Conservation (phyloP, 2,797 vertebrate genomes). For the Enteromius afrohamiltoni region DNA sequence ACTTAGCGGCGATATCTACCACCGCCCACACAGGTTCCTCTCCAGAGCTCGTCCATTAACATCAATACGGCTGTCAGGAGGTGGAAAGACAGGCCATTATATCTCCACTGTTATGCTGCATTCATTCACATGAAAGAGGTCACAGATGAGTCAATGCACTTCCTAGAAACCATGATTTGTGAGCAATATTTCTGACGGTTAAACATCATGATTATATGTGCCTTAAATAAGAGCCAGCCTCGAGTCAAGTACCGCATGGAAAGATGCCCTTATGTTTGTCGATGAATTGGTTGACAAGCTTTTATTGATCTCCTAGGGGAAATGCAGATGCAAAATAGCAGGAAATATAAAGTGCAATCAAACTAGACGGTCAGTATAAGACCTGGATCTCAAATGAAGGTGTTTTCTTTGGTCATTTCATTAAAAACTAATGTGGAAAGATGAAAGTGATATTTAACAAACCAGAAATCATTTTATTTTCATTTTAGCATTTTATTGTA, state of each 20-base stretch:
- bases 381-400: background rate
- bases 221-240: conserved; percentile 33
- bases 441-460: conserved; percentile 9
- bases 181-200: conserved; percentile 44
- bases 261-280: background rate
- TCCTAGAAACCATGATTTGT: conserved; percentile 54
- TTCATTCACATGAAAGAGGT: conserved; percentile 55
- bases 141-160: conserved; percentile 50
- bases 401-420: background rate
- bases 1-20: conserved; percentile 51
- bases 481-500: too few species aligned
- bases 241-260: background rate
- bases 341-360: conserved; percentile 3
- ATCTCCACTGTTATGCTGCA: conserved; percentile 50
- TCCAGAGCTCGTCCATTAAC: conserved; percentile 58
- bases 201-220: conserved; percentile 45
- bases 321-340: background rate
- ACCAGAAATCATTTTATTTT: background rate
- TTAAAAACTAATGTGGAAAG: background rate
- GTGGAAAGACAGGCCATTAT: conserved; percentile 54
- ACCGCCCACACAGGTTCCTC: conserved; percentile 45
- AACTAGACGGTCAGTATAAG: background rate
- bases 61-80: conserved; percentile 54
- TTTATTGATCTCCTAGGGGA: background rate
- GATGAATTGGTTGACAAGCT: conserved; percentile 2